Evolutionary conservation across 2,113 vertebrate genomes (phyloP), one percentile per base, ranked within the genome.

Genomic region (Albula goreensis): DNA sequence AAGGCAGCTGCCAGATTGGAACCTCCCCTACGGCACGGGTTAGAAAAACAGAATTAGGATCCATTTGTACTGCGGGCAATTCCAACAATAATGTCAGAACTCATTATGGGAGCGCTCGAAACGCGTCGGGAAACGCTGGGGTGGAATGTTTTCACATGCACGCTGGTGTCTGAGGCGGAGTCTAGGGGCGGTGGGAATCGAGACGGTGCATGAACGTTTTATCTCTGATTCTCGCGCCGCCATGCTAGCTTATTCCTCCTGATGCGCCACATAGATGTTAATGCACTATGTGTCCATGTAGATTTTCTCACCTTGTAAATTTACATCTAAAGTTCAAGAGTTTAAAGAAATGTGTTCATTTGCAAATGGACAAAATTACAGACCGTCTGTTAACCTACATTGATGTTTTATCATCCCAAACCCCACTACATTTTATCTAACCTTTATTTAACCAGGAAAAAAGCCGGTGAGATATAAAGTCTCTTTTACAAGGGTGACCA

Each of bases 31-130:
- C 83, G 50, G 83, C 78, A 22, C 50, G 19, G 50, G 60, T 51
- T 81, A 82, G 5, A 84, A 56, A 87, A 87, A 81, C 78, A 77
- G 86, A 85, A 87, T 87, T 87, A 84, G 79, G 84, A 82, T 66
- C 86, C n/a, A 66, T 84, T 87, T 80, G 86, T 81, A 74, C 86
- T 25, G 31, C 12, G 25, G 31, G 56, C 15, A 31, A 66, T 48
- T 84, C 57, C 49, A 52, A 87, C 50, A 84, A 84, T 87, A 87
- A 84, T 53, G 86, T 87, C 86, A 84, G 77, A 78, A 84, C 50
- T 84, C 82, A 81, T 87, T 83, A 87, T 3, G 13, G 83, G 15
- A 49, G 57, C 13, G n/a, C 77, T n/a, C 22, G 53, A 22, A 74
- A 57, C 51, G 19, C 9, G 81, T 79, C 70, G 60, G 86, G 22